These are phyloP conservation scores for Phragmatobia fuliginosa DNA, from an alignment of 2,888 invertebrate genomes.

Conservation along the genomic window DNA sequence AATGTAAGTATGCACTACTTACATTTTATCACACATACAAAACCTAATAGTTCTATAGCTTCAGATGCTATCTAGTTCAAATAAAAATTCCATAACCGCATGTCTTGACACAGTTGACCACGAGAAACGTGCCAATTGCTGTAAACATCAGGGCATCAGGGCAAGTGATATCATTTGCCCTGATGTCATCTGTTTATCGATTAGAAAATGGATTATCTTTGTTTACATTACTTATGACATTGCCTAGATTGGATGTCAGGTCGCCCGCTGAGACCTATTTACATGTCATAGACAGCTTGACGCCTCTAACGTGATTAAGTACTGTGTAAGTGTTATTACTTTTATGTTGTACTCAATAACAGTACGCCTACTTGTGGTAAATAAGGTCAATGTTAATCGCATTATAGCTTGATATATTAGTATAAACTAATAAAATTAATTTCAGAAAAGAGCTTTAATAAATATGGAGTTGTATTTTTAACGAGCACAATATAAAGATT, in stretches of 20 bases:
- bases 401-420: neutral
- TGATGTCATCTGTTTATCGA: conserved; percentile 37
- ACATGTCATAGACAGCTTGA: conserved; percentile 64
- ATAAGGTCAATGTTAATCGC: neutral
- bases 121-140: conserved; percentile 25
- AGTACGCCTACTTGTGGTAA: neutral
- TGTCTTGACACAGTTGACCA: conserved; percentile 19
- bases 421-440: neutral
- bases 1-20: neutral
- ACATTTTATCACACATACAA: neutral
- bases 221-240: conserved; percentile 42
- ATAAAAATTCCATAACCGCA: neutral
- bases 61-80: neutral
- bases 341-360: neutral
- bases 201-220: conserved; percentile 44
- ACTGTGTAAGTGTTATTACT: conserved; percentile 1
- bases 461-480: neutral
- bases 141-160: conserved; percentile 31
- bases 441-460: neutral
- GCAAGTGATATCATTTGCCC: neutral
- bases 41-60: neutral
- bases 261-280: conserved; percentile 48
- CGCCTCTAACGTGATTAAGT: conserved; percentile 49
- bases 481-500: neutral
- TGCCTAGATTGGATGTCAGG: conserved; percentile 44